phyloP scores from a whole-genome alignment of 2,888 invertebrate species.

The Oithona nana region DNA sequence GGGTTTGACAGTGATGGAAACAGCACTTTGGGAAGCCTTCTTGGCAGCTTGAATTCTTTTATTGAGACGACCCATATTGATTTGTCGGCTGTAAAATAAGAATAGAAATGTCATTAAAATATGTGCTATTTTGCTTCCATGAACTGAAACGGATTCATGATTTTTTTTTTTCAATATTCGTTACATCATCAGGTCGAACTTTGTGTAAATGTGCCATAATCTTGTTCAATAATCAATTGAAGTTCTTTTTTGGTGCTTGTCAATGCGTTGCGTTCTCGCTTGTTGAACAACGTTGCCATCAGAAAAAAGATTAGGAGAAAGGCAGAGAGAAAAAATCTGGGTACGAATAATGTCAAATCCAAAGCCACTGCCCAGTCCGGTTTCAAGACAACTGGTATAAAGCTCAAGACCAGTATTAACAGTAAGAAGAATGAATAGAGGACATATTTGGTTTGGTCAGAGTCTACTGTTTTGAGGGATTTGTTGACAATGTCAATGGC shows the following conservation, averaged over 20 bases:
- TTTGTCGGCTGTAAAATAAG: neutral
- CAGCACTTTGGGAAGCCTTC: neutral
- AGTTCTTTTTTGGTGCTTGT: neutral
- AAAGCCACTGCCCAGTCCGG: neutral
- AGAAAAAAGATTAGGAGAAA: conserved; percentile 38
- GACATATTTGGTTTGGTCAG: conserved; percentile 22
- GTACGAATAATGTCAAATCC: conserved; percentile 10
- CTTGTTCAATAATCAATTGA: conserved; percentile 1
- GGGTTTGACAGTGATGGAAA: neutral
- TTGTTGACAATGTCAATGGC: conserved; percentile 40
- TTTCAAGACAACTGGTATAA: conserved; percentile 9
- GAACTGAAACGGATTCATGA: neutral
- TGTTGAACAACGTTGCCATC: conserved; percentile 65
- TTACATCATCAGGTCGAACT: no score
- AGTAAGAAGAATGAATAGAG: conserved; percentile 20
- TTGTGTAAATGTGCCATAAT: neutral
- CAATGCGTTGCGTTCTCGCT: conserved; percentile 48
- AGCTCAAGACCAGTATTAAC: conserved; percentile 20
- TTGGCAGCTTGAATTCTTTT: conserved; percentile 1
- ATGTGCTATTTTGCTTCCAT: neutral
- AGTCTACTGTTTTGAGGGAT: conserved; percentile 34
- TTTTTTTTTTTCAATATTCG: neutral
- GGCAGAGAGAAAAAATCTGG: conserved; percentile 17
- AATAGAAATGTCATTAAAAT: neutral
- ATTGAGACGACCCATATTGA: conserved; percentile 7